Conservation (phyloP, 2,797 vertebrate species). For the Stomatorhinus walkeri region DNA sequence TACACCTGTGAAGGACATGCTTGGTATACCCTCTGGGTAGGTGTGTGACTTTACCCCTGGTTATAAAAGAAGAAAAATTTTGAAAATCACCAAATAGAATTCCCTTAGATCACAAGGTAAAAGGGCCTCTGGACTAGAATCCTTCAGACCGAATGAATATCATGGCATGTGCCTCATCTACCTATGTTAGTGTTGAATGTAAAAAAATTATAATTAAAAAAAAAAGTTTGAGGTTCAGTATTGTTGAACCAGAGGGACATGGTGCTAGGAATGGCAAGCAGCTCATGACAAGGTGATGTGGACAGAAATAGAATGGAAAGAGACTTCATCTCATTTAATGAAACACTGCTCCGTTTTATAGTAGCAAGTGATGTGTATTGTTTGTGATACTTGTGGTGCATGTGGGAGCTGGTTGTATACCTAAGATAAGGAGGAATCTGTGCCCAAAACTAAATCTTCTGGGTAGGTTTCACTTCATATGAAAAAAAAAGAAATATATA, state of each 20-base stretch:
- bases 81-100: neutral
- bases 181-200: neutral
- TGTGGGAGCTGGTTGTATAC: neutral
- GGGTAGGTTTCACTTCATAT: neutral
- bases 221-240: neutral
- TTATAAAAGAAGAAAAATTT: neutral
- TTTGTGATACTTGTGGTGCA: slow-evolving; percentile 3
- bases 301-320: neutral
- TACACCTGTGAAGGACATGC: neutral
- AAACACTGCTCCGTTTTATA: neutral
- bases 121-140: neutral
- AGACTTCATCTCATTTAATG: neutral
- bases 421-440: neutral
- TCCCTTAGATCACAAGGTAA: neutral
- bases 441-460: neutral
- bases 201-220: neutral
- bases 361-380: neutral
- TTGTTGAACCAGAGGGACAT: neutral
- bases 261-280: neutral
- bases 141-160: neutral
- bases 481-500: neutral
- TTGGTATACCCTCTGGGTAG: neutral
- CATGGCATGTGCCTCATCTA: neutral
- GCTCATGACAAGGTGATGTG: neutral
- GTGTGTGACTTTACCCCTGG: neutral